These are phyloP conservation scores for Globodera rostochiensis DNA, from an alignment of 1,140 invertebrate species.

Conservation along the genomic window DNA sequence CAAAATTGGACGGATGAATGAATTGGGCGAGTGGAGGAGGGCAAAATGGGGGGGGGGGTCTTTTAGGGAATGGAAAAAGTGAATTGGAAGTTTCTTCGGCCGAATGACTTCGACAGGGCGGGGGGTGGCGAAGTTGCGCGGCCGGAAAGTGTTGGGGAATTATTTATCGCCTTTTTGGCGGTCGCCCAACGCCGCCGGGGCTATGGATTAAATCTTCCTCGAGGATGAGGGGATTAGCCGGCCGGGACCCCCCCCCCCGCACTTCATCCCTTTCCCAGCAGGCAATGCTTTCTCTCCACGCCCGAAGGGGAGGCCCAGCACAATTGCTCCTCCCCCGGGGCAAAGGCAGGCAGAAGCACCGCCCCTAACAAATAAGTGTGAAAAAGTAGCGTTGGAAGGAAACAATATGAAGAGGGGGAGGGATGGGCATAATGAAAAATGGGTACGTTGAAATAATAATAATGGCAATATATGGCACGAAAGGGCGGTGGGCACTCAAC, in stretches of 20 bases:
- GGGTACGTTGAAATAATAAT: no score
- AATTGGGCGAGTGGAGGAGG: neutral
- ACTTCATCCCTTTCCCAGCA: neutral
- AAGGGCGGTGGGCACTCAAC: neutral
- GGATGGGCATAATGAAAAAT: no score
- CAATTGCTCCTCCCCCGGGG: neutral
- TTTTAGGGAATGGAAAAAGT: neutral
- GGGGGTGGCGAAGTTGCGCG: slow-evolving; percentile 9
- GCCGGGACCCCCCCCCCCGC: neutral
- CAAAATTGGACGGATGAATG: neutral
- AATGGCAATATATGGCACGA: neutral
- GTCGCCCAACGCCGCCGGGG: neutral
- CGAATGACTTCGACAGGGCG: neutral
- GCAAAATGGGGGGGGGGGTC: neutral
- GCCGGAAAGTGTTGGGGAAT: neutral
- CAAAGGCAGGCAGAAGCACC: no score
- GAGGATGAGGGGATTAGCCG: neutral
- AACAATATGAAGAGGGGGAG: neutral
- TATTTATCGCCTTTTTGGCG: slow-evolving; percentile 11
- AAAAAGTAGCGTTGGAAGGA: neutral
- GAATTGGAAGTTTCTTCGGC: neutral
- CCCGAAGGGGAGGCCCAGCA: neutral
- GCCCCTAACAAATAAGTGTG: no score
- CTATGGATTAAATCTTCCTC: slow-evolving; percentile 8
- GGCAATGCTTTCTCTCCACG: slow-evolving; percentile 1